A percentile compares a stretch with the other conserved stretches of the same genome.
These are phyloP conservation scores for Phylloscopus trochiloides DNA, from an alignment of 2,113 vertebrate genomes.

Conservation along the genomic window DNA sequence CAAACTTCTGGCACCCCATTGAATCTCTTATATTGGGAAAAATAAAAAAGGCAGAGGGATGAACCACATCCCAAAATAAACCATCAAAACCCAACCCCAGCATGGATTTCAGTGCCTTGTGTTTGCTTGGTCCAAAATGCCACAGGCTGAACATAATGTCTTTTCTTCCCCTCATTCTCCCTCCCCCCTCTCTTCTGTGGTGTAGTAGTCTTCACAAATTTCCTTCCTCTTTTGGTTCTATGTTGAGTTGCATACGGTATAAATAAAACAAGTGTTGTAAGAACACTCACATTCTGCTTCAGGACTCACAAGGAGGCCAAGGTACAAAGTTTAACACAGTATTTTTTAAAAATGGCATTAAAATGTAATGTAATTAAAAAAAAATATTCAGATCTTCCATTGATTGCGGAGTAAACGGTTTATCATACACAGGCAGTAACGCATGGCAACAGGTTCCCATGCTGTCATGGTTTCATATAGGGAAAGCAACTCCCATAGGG, in stretches of 20 bases:
- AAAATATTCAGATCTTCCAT: background rate
- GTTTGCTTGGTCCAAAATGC: background rate
- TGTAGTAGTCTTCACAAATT: slow-evolving; percentile 13
- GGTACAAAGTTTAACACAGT: background rate
- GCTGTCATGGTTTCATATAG: background rate
- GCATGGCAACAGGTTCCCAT: background rate
- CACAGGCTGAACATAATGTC: background rate
- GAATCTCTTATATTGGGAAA: background rate
- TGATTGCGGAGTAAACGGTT: background rate
- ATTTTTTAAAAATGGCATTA: background rate
- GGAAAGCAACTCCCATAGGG: background rate
- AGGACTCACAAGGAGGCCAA: background rate
- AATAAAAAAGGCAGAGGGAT: background rate
- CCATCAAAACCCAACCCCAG: background rate
- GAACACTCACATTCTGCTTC: background rate
- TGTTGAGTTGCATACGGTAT: background rate
- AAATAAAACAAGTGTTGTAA: background rate
- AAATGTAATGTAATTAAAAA: background rate
- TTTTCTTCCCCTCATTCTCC: slow-evolving; percentile 31
- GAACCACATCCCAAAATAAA: background rate
- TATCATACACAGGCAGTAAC: background rate
- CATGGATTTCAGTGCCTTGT: background rate
- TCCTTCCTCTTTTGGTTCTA: slow-evolving; percentile 65
- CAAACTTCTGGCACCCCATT: background rate
- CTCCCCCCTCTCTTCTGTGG: slow-evolving; percentile 39